These are phyloP conservation scores for Sylvietta virens DNA, from an alignment of 2,113 vertebrate genomes.

Conservation along the genomic window DNA sequence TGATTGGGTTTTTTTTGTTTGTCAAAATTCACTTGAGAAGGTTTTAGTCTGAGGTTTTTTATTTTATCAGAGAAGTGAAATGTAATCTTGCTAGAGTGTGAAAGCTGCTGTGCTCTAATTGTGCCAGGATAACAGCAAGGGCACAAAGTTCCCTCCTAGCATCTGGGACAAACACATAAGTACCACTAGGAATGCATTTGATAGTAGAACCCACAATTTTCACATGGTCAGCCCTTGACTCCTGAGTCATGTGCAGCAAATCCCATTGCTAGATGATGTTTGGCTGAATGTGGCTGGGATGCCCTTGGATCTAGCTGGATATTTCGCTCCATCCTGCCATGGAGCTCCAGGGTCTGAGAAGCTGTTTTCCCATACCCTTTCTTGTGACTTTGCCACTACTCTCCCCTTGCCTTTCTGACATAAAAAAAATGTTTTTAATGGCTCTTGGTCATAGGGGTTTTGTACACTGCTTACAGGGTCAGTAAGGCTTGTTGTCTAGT, in stretches of 20 bases:
- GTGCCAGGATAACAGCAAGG: neutral
- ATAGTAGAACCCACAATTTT: neutral
- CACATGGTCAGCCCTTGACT: neutral
- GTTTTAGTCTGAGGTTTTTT: neutral
- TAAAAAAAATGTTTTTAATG: neutral
- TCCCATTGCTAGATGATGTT: neutral
- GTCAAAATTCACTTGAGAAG: neutral
- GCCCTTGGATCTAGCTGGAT: neutral
- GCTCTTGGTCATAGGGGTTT: neutral
- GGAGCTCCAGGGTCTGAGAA: neutral
- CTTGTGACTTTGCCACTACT: neutral
- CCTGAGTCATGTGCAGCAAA: neutral
- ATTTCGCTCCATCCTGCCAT: neutral
- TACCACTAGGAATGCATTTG: accelerated
- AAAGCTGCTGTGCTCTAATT: neutral
- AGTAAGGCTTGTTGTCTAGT: neutral
- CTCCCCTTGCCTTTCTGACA: neutral
- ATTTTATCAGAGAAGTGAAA: neutral
- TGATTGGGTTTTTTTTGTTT: neutral
- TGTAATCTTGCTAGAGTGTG: neutral
- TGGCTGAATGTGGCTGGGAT: neutral
- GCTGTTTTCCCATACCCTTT: neutral
- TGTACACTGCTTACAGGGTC: neutral
- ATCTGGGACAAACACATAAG: neutral
- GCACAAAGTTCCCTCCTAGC: neutral